phyloP scores from a whole-genome alignment of 2,888 invertebrate genomes.

The Limnephilus marmoratus region DNA sequence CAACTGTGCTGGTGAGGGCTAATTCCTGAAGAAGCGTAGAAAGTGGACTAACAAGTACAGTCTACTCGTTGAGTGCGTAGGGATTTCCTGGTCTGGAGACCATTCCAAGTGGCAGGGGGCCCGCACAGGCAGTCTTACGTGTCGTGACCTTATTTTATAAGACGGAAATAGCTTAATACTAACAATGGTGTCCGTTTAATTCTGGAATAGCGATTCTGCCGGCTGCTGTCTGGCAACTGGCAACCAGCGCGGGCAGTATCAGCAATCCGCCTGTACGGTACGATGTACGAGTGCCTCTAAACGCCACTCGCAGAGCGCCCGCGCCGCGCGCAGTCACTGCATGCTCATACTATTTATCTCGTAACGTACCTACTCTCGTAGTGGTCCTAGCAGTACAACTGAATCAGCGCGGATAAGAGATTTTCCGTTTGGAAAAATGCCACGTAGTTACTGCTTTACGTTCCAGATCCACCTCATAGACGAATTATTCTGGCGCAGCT shows the following conservation, averaged over 20 bases:
- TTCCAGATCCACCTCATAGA: not conserved
- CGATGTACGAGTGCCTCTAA: not conserved
- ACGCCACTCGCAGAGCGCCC: not conserved
- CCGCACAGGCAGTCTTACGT: slow-evolving; percentile 46
- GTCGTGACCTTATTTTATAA: slow-evolving; percentile 56
- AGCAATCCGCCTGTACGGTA: not conserved
- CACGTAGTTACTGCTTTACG: not conserved
- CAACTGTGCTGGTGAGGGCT: not conserved
- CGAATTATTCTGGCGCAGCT: not conserved
- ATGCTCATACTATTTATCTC: not conserved
- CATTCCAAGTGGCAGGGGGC: slow-evolving; percentile 36
- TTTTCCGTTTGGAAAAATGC: slow-evolving; percentile 27
- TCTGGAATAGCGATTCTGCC: slow-evolving; percentile 46
- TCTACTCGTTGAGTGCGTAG: not conserved
- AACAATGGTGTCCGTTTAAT: slow-evolving; percentile 58
- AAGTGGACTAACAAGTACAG: not conserved
- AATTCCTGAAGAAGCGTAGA: not conserved
- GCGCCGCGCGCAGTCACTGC: not conserved
- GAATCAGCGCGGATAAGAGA: slow-evolving; percentile 5
- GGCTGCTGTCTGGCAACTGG: slow-evolving; percentile 23
- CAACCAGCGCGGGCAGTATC: not conserved
- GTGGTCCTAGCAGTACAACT: not conserved
- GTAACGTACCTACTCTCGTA: not conserved
- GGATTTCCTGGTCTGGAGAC: not conserved
- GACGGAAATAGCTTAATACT: slow-evolving; percentile 57